phyloP scores from a whole-genome alignment of 2,888 invertebrate genomes.

The Morpho helenor region DNA sequence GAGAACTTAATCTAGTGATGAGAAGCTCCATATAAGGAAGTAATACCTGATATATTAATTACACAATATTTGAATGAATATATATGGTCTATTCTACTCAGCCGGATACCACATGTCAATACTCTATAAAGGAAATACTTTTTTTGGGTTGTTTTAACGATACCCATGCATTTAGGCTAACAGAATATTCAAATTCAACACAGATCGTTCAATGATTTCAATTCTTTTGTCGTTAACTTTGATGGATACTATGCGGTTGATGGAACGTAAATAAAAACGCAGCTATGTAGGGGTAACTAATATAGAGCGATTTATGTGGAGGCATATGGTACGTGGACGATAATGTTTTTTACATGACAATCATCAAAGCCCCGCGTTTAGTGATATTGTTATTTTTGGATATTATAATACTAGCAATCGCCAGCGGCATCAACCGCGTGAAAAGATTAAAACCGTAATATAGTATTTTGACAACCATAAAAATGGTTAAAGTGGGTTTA shows the following conservation, averaged over 20 bases:
- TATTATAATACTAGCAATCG: too few relatives aligned
- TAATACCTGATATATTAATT: too few relatives aligned
- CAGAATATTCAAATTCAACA: slow-evolving; percentile 4
- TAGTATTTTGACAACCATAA: too few relatives aligned
- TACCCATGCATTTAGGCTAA: background rate
- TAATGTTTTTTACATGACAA: slow-evolving; percentile 3
- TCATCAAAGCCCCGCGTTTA: background rate
- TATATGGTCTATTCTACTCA: too few relatives aligned
- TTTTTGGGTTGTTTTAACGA: background rate
- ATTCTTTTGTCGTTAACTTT: slow-evolving; percentile 13
- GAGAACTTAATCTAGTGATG: too few relatives aligned
- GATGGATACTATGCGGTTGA: slow-evolving; percentile 14
- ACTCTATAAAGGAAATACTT: too few relatives aligned
- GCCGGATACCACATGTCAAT: too few relatives aligned
- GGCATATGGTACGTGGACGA: background rate
- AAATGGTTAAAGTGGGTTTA: too few relatives aligned
- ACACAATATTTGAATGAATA: too few relatives aligned
- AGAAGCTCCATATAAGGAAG: too few relatives aligned
- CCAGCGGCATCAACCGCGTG: too few relatives aligned
- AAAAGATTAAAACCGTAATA: too few relatives aligned
- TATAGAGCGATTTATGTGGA: slow-evolving; percentile 1
- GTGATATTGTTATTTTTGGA: background rate
- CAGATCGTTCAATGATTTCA: slow-evolving; percentile 16
- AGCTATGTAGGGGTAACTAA: background rate
- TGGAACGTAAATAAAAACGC: slow-evolving; percentile 16